Evolutionary conservation across 2,888 invertebrate genomes (phyloP).

Genomic region (Oxyteleia sp.): DNA sequence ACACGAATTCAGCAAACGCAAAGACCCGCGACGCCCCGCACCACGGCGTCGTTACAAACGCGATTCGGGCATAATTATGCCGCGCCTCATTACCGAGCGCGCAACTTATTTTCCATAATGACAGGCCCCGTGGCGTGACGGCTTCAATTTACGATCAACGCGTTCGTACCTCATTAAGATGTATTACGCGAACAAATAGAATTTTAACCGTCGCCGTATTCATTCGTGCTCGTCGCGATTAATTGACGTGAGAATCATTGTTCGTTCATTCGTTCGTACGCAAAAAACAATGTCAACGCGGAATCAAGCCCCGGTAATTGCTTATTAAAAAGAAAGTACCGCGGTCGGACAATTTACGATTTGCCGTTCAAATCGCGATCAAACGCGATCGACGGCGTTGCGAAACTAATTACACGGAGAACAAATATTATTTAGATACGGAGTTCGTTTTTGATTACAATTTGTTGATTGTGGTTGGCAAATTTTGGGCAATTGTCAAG

Average conservation of each 20-base stretch:
- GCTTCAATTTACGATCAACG: slow-evolving; percentile 51
- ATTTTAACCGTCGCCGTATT: slow-evolving; percentile 32
- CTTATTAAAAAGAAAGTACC: too few species aligned
- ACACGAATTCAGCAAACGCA: slow-evolving; percentile 42
- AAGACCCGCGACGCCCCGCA: slow-evolving; percentile 27
- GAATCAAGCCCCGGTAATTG: too few species aligned
- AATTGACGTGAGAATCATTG: slow-evolving; percentile 31
- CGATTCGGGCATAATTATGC: slow-evolving; percentile 56
- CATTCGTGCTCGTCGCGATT: slow-evolving; percentile 18
- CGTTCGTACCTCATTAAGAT: slow-evolving; percentile 53
- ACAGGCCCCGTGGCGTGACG: slow-evolving; percentile 45
- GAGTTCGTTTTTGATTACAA: too few species aligned
- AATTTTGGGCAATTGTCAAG: too few species aligned
- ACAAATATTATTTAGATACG: too few species aligned
- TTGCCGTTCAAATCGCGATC: too few species aligned
- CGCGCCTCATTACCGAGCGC: slow-evolving; percentile 52
- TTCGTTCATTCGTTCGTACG: neutral
- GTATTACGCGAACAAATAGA: slow-evolving; percentile 40
- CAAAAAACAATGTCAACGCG: too few species aligned
- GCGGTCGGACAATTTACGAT: too few species aligned
- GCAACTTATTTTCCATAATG: slow-evolving; percentile 58
- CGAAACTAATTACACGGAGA: too few species aligned
- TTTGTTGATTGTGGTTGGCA: too few species aligned
- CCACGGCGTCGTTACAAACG: slow-evolving; percentile 40
- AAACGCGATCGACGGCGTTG: too few species aligned